Percentiles rank a stretch among this genome's conserved stretches.
Evolutionary conservation across 2,888 invertebrate species (phyloP).

Genomic region (Hymenopus coronatus): DNA sequence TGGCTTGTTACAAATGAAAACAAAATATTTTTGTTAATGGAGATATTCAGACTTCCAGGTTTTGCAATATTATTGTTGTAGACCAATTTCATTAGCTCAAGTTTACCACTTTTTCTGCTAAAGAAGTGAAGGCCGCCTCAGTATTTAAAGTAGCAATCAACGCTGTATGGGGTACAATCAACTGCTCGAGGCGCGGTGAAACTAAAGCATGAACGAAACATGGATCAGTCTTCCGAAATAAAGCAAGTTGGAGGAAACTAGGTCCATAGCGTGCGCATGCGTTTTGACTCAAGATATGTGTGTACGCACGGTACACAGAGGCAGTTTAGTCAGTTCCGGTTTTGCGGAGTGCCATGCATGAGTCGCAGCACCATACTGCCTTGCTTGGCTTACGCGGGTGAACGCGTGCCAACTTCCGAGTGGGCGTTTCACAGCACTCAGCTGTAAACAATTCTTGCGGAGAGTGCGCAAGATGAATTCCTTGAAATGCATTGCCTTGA

Average conservation of each 20-base stretch:
- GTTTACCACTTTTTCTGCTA: no score
- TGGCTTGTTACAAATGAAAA: no score
- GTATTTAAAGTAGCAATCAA: no score
- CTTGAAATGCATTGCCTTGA: no score
- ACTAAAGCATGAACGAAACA: background rate
- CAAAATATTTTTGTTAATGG: no score
- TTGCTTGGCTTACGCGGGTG: background rate
- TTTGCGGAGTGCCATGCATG: background rate
- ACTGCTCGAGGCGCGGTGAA: background rate
- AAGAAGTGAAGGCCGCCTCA: no score
- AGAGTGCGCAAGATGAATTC: background rate
- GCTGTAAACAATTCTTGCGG: background rate
- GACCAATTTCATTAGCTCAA: no score
- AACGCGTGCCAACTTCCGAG: background rate
- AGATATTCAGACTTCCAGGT: no score
- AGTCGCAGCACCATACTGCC: background rate
- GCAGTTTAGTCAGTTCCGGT: background rate
- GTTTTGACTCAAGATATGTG: background rate
- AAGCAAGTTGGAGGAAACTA: background rate
- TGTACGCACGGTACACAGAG: background rate
- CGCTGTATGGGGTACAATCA: background rate
- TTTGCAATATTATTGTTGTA: no score
- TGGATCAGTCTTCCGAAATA: background rate
- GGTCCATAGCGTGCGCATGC: background rate
- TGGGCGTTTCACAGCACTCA: background rate